Evolutionary conservation across 2,888 invertebrate genomes (phyloP).

Genomic region (Clostera curtula): DNA sequence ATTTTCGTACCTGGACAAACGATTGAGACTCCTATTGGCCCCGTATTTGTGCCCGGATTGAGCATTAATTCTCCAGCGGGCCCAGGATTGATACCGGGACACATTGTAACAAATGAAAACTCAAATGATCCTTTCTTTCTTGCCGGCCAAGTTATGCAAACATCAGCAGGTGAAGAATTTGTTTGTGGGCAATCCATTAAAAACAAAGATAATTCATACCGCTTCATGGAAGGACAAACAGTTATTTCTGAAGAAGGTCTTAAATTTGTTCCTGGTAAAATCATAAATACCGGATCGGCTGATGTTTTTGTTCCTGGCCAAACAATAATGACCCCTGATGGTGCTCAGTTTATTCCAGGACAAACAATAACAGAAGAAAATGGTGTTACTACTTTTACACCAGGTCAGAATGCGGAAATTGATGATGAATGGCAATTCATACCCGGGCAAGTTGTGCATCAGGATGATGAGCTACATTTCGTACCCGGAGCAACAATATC

Average conservation of each 20-base stretch:
- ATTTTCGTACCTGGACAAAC: conserved; percentile 86
- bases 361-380: conserved; percentile 73
- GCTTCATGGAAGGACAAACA: conserved; percentile 78
- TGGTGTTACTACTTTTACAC: conserved; percentile 72
- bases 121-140: conserved; percentile 78
- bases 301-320: conserved; percentile 77
- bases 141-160: conserved; percentile 80
- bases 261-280: conserved; percentile 77
- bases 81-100: conserved; percentile 82
- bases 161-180: conserved; percentile 73
- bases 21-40: conserved; percentile 79
- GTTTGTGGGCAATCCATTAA: conserved; percentile 78
- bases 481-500: conserved; percentile 78
- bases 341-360: conserved; percentile 78
- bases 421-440: conserved; percentile 77
- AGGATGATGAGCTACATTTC: conserved; percentile 73
- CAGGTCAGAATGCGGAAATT: conserved; percentile 76
- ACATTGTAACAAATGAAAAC: conserved; percentile 76
- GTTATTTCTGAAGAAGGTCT: conserved; percentile 76
- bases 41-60: conserved; percentile 82
- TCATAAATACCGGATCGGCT: conserved; percentile 60
- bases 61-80: conserved; percentile 80
- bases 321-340: conserved; percentile 73
- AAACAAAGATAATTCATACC: conserved; percentile 68
- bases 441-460: conserved; percentile 77